phyloP scores from a whole-genome alignment of 1,140 invertebrate genomes.

The Drosophila teissieri region DNA sequence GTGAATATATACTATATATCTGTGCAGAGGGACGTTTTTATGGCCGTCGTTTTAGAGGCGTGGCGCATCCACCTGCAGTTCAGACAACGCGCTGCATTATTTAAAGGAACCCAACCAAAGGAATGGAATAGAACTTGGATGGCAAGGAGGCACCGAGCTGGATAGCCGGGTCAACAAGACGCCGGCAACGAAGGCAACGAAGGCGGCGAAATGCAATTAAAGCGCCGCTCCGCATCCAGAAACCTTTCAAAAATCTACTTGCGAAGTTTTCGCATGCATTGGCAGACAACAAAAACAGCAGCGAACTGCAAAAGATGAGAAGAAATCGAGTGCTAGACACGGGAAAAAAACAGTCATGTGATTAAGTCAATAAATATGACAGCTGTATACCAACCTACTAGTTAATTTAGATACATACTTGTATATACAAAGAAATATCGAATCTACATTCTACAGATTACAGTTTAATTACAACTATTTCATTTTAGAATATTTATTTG shows the following conservation, averaged over 20 bases:
- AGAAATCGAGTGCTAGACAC: slow-evolving; percentile 19
- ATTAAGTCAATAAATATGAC: too few species aligned
- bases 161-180: slow-evolving; percentile 12
- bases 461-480: too few species aligned
- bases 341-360: neutral
- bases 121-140: neutral
- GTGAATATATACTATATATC: slow-evolving; percentile 1
- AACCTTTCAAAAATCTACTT: slow-evolving; percentile 78
- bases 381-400: too few species aligned
- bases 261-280: slow-evolving; percentile 76
- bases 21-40: slow-evolving; percentile 32
- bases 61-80: slow-evolving; percentile 32
- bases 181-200: slow-evolving; percentile 29
- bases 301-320: slow-evolving; percentile 8
- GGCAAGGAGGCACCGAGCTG: neutral
- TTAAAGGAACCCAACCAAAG: slow-evolving; percentile 53
- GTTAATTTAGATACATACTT: too few species aligned
- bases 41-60: slow-evolving; percentile 45
- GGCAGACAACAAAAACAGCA: slow-evolving; percentile 53
- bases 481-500: too few species aligned
- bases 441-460: too few species aligned
- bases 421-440: too few species aligned
- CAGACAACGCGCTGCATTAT: slow-evolving; percentile 79
- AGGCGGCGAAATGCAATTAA: slow-evolving; percentile 77
- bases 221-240: slow-evolving; percentile 55